phyloP scores from a whole-genome alignment of 2,888 invertebrate genomes.

The Crematogaster levior region DNA sequence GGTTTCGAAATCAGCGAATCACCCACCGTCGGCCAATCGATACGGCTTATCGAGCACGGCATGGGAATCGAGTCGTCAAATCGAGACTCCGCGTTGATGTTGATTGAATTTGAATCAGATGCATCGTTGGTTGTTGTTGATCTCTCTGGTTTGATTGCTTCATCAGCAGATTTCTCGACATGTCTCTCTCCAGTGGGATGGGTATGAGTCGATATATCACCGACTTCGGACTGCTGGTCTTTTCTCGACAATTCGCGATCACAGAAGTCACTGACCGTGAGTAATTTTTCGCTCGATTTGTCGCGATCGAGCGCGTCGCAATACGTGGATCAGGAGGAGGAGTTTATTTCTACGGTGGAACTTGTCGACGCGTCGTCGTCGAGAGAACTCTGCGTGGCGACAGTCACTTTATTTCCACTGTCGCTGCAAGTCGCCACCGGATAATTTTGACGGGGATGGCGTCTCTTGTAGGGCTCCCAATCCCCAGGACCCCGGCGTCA shows the following conservation, averaged over 20 bases:
- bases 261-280: constrained; percentile 15
- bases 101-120: constrained; percentile 3
- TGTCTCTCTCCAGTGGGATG: neutral
- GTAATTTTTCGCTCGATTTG: constrained; percentile 39
- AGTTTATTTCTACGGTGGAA: constrained; percentile 74
- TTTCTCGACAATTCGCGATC: constrained; percentile 23
- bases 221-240: neutral
- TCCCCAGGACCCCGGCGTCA: constrained; percentile 88
- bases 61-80: neutral
- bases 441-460: constrained; percentile 86
- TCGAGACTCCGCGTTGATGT: neutral
- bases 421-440: constrained; percentile 38
- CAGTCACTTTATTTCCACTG: constrained; percentile 71
- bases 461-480: constrained; percentile 88
- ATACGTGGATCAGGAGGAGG: constrained; percentile 81
- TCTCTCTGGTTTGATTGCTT: neutral
- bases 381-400: constrained; percentile 82
- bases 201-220: constrained; percentile 1
- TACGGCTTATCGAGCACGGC: neutral
- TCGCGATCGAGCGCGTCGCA: constrained; percentile 61
- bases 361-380: constrained; percentile 79
- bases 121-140: neutral
- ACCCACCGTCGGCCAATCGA: neutral
- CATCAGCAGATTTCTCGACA: neutral
- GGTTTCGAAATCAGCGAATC: constrained; percentile 34